Percentiles rank a stretch among this genome's conserved stretches.
These are phyloP conservation scores for Caenorhabditis japonica DNA, from an alignment of 2,888 invertebrate genomes.

Conservation along the genomic window DNA sequence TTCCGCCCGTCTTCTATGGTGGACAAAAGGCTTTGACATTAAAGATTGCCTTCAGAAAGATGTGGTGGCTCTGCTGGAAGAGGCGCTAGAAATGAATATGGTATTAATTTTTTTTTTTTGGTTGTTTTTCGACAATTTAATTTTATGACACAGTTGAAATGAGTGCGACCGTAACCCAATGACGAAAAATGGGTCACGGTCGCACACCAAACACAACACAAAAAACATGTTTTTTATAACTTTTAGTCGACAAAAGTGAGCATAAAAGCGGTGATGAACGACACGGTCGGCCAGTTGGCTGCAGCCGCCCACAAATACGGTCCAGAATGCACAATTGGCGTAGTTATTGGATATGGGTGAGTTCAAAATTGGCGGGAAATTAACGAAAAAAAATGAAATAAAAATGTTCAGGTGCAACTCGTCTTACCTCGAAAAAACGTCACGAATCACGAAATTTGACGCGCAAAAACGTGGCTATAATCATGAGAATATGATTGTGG, in stretches of 20 bases:
- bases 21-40: slow-evolving; percentile 77
- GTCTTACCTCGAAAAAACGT: slow-evolving; percentile 76
- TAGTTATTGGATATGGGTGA: slow-evolving; percentile 77
- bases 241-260: slow-evolving; percentile 75
- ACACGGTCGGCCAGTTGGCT: slow-evolving; percentile 77
- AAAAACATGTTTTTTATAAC: background rate
- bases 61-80: slow-evolving; percentile 75
- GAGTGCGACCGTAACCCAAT: too few relatives aligned
- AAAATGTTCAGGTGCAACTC: slow-evolving; percentile 74
- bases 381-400: too few relatives aligned
- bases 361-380: slow-evolving; percentile 12
- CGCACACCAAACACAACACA: too few relatives aligned
- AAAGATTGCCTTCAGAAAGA: slow-evolving; percentile 77
- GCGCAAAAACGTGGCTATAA: slow-evolving; percentile 67
- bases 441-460: slow-evolving; percentile 76
- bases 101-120: slow-evolving; percentile 36
- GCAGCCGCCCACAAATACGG: slow-evolving; percentile 76
- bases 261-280: slow-evolving; percentile 78
- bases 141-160: too few relatives aligned
- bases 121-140: too few relatives aligned
- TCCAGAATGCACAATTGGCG: slow-evolving; percentile 74
- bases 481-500: slow-evolving; percentile 76
- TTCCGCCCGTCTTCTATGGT: slow-evolving; percentile 77
- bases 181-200: too few relatives aligned
- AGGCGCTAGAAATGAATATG: slow-evolving; percentile 77